These are phyloP conservation scores for Nasua narica DNA, from an alignment of 2,797 vertebrate species.

Conservation along the genomic window DNA sequence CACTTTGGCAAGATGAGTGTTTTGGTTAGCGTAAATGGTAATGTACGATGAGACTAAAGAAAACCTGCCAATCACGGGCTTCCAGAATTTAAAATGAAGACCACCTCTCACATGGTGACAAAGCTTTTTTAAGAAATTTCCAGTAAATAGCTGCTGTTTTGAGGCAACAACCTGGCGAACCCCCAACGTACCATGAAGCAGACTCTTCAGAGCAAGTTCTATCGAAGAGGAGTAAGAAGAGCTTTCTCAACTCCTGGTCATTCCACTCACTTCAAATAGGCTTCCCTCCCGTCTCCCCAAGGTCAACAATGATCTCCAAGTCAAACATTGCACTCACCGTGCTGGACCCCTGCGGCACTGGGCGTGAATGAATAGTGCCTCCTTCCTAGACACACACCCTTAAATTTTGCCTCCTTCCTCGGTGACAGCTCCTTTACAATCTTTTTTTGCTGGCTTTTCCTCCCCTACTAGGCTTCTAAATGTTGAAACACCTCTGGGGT, in stretches of 20 bases:
- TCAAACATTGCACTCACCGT: rapidly evolving
- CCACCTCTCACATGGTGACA: background rate
- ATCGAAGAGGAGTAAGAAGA: background rate
- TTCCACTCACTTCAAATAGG: rapidly evolving
- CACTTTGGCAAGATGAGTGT: slow-evolving; percentile 31
- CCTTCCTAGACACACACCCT: rapidly evolving
- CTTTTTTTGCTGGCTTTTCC: background rate
- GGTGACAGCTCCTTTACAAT: background rate
- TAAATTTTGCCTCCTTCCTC: no score
- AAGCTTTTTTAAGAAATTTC: background rate
- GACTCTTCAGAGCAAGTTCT: background rate
- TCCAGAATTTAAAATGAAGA: background rate
- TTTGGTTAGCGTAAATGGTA: slow-evolving; percentile 37
- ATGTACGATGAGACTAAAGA: background rate
- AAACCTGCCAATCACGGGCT: background rate
- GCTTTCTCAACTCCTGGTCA: background rate
- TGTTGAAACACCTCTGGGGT: background rate
- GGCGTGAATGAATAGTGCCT: rapidly evolving
- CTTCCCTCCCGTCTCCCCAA: background rate
- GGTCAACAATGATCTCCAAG: background rate
- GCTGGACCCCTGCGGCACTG: rapidly evolving
- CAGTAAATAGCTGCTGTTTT: background rate
- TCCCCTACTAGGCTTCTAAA: background rate
- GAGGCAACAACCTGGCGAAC: background rate
- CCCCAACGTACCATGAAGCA: background rate